These are phyloP conservation scores for Anabacerthia variegaticeps DNA, from an alignment of 2,797 vertebrate species.

Conservation along the genomic window DNA sequence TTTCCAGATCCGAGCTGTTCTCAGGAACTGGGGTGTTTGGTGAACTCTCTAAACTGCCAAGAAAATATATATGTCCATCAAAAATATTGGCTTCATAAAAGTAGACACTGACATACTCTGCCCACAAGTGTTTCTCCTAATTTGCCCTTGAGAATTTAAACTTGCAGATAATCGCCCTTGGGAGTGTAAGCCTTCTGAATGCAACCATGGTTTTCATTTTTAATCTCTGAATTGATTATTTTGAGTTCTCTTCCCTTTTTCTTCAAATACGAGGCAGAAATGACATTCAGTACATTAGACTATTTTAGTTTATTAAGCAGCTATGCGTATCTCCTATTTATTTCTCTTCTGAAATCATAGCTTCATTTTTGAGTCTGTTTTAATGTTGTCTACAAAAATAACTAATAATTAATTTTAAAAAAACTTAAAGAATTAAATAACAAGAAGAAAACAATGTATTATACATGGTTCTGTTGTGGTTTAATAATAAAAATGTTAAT, in stretches of 20 bases:
- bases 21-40: background rate
- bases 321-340: background rate
- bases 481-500: conserved; percentile 42
- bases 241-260: background rate
- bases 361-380: conserved; percentile 13
- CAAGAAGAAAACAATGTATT: background rate
- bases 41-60: conserved; percentile 56
- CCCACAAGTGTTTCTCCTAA: background rate
- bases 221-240: background rate
- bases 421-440: conserved; percentile 41
- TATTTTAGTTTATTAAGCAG: background rate
- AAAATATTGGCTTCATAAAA: conserved; percentile 57
- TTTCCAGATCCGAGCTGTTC: conserved; percentile 22
- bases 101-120: background rate
- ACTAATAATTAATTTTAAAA: background rate
- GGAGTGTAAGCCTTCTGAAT: background rate
- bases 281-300: background rate
- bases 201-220: background rate
- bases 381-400: background rate
- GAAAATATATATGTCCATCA: conserved; percentile 20
- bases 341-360: background rate
- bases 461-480: background rate
- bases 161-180: background rate
- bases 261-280: background rate
- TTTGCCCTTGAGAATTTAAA: conserved; percentile 19